Base-by-base conservation (phyloP, 2,113 vertebrate species). In the Macrotis lagotis region DNA sequence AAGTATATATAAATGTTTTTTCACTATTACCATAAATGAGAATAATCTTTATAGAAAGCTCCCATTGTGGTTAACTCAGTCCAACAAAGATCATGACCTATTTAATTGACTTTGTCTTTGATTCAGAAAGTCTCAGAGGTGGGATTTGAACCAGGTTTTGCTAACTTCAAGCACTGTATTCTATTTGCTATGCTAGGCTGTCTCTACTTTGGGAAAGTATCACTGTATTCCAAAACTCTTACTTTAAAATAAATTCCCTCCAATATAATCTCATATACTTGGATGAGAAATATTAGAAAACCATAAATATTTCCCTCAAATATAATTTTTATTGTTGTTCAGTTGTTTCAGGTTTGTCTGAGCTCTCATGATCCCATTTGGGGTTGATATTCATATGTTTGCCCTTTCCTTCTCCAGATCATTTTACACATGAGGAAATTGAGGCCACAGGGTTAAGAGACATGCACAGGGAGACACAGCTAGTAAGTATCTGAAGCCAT, bases 251-350 rank as follows among this genome's bases (percentile, higher is more conserved):
- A 51, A 90, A 95, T 96, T 93, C 92, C 49, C 90, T 95, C 44
- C 59, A 90, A 51, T 91, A 50, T 37, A 96, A 89, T 89, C 74
- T 93, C 92, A 95, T 93, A 93, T 96, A 96, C 3, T 25, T 5
- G 8, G 31, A 94, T 94, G 91, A 50, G 96, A 96, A 89, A 90
- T 51, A 88, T 93, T 92, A 95, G 51, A 94, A 95, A 94, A 89
- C 91, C 93, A 96, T 93, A 95, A 95, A 95, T 95, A 94, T 91
- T 96, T 90, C 95, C 93, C 91, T 96, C 91, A 97, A 93, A 51
- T 88, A 47, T 96, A 97, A 96, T 94, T 96, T 66, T 66, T 66
- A 11, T 37, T 66, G 59, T 55, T 55, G 6, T 16, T 66, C 31
- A 37, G 11, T 66, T 66, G 31, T 66, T 66, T 66, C 31, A 66